Base-by-base conservation (phyloP, 2,797 vertebrate genomes). In the Lophura swinhoii region DNA sequence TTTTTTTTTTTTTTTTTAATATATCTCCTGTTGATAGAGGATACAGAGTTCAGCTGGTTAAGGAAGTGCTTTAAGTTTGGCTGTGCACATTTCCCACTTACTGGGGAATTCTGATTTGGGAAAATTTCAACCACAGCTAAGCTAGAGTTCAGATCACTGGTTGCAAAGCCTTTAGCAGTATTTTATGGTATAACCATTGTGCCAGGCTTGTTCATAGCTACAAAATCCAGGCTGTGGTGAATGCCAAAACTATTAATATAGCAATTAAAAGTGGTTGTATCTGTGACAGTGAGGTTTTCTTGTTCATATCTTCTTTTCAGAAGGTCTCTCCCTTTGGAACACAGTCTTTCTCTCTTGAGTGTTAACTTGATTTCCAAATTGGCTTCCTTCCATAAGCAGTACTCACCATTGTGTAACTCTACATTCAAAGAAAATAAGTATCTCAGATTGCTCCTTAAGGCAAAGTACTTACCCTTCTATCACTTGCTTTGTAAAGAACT, bases 381-480 rank as follows among this genome's bases (percentile, higher is more conserved):
- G 39, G 71, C 71, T 84, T n/a, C 29, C 16, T 75, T 90, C 55
- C 89, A 35, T 46, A 92, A 94, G 43, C 63, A 87, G 58, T 48
- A 20, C 17, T 44, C 43, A 44, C 18, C 43, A 44, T 85, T 33
- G 14, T 70, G 24, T 83, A 58, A 21, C 70, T 70, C 31, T 66
- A 28, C 44, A 18, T 77, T 91, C 94, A 76, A 93, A 71, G 77
- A 82, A 88, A 87, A 84, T 68, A 26, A 72, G 21, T 63, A 35
- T 73, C 20, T 74, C 8, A 26, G 16, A 48, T 91, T 71, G 33
- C 49, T 81, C 64, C 1, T 0, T 44, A 93, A 80, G 59, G 60
- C 55, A 83, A 87, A 93, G 85, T 84, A 92, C 92, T 90, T 87
- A 89, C 37, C 15, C 62, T 84, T 91, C 77, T 18, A 11, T 23